Base-by-base conservation (phyloP, 2,113 vertebrate genomes). In the Elanus axillaris region DNA sequence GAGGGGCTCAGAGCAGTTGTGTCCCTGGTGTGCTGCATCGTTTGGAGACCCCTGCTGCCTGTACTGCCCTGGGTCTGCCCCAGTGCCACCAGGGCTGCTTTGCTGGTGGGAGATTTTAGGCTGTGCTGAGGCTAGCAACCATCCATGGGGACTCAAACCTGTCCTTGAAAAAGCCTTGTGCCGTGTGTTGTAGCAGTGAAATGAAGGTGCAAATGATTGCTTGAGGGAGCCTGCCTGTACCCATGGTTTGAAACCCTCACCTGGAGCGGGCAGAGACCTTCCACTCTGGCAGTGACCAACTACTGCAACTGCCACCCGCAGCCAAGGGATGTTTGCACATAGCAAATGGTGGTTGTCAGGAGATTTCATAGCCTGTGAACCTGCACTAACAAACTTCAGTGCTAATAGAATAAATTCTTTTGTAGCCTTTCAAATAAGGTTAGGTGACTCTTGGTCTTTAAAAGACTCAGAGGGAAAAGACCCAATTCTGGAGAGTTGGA, bases 361-460 rank as follows among this genome's bases (percentile, higher is more conserved):
- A 92, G 66, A 47, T 67, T 68, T 81, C 43, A 3, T 22, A 63
- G 52, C 52, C 38, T 27, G 31, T 87, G 88, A 94, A 86, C 79
- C 80, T 55, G 60, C 76, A 26, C 83, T 92, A 80, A 77, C 14
- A 18, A 87, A 91, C 94, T 84, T 89, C 91, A 62, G 62, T 23
- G 80, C 86, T 81, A 73, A 86, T 67, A 64, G 86, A 91, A 87
- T 94, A 16, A 78, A 40, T 87, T 85, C 40, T 53, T 94, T 86
- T 66, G 10, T 45, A 84, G 59, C 79, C 79, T 95, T 93, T 94
- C 83, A 72, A 17, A 81, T 84, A 64, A 76, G 47, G 73, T 95
- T 91, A 72, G 56, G 58, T 9, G 9, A 60, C 36, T 82, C 48
- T 31, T 29, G 42, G 43, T 64, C 64, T 92, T 72, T 87, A 48